Evolutionary conservation across 2,797 vertebrate species (phyloP), one percentile per base, ranked within the genome.

Genomic region (Aplochiton taeniatus): DNA sequence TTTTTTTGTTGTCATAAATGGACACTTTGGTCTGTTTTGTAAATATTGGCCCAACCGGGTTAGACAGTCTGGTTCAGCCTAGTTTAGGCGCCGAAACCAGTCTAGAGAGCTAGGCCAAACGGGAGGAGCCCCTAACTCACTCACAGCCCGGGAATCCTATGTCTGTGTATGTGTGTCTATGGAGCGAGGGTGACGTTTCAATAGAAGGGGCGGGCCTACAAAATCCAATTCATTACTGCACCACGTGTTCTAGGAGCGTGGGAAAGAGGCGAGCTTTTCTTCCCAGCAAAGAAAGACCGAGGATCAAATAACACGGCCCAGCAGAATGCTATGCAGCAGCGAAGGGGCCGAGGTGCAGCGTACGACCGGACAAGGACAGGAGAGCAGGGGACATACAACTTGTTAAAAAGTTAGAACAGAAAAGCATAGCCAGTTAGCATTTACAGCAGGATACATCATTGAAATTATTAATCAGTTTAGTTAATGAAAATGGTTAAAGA

Each of bases 191-290:
- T 89, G 90, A 91, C 89, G 91, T 91, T 74, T 81, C 68, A 86
- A 76, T 74, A 44, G 43, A 80, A 87, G 89, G 94, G 96, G 92
- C 91, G 92, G 93, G 85, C 84, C 90, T 86, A 83, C 75, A 68
- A 79, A 86, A 88, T 89, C 92, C 93, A 92, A 96, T 96, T 98
- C 94, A 96, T 95, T 94, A 86, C 83, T 79, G 74, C 74, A 95
- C 95, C 95, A 98, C 95, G 96, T 96, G 96, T 93, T 88, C 85
- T 84, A 90, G 83, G 95, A 98, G 96, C 97, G 97, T 98, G 97
- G 97, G 97, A 98, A 98, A 96, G 95, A 95, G 93, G 93, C 92
- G 93, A 95, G 94, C 90, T 91, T 95, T 96, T 96, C 95, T 98
- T 98, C 97, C 96, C 96, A 98, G 95, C 94, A 72, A 93, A 91